A percentile compares a stretch with the other conserved stretches of the same genome.
Evolutionary conservation across 2,888 invertebrate genomes (phyloP).

Genomic region (Ectemnius continuus): DNA sequence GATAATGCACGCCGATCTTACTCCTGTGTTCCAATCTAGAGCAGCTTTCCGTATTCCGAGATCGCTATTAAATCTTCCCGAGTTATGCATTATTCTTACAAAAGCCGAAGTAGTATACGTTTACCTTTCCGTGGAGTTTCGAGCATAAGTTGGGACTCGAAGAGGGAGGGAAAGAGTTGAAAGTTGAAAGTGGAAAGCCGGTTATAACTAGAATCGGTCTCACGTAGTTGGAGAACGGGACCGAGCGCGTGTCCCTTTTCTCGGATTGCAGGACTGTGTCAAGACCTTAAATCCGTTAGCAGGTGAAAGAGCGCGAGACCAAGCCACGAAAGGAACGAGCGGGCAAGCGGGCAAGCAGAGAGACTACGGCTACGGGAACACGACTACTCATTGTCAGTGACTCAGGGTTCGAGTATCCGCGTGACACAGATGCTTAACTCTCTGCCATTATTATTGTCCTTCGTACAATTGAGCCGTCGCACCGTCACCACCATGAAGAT

Average conservation of each 20-base stretch:
- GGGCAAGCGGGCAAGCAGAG: slow-evolving; percentile 26
- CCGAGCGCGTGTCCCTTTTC: slow-evolving; percentile 14
- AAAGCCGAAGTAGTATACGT: too few species aligned
- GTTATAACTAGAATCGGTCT: background rate
- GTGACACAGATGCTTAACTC: slow-evolving; percentile 54
- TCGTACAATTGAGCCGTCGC: slow-evolving; percentile 3
- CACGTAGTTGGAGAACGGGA: background rate
- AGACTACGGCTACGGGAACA: slow-evolving; percentile 29
- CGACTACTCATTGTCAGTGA: slow-evolving; percentile 37
- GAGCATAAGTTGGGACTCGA: too few species aligned
- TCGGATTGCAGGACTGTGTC: slow-evolving; percentile 15
- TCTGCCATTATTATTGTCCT: slow-evolving; percentile 34
- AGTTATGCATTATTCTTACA: too few species aligned
- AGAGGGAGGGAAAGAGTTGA: too few species aligned
- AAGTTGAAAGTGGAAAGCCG: background rate
- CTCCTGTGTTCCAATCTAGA: too few species aligned
- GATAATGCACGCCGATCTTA: too few species aligned
- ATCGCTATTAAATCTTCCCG: too few species aligned
- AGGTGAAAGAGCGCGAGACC: slow-evolving; percentile 62
- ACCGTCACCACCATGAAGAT: too few species aligned
- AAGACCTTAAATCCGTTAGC: slow-evolving; percentile 57
- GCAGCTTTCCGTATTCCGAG: too few species aligned
- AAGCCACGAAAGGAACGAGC: slow-evolving; percentile 29
- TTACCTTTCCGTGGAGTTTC: too few species aligned
- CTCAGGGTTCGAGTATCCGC: slow-evolving; percentile 58